These are phyloP conservation scores for Heliothis virescens DNA, from an alignment of 1,140 invertebrate species.

Conservation along the genomic window DNA sequence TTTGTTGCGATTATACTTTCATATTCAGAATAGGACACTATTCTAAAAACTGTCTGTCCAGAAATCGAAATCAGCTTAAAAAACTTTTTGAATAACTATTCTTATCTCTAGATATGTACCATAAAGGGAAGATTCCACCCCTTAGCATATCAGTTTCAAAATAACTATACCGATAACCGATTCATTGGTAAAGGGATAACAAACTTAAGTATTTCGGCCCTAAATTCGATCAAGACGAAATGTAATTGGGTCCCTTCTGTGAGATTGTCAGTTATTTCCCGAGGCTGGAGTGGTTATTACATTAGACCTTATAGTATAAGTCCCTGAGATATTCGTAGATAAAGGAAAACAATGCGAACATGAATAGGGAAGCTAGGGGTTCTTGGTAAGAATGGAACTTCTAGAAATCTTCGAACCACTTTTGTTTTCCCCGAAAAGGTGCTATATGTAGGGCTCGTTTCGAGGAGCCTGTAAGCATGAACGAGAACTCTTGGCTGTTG, in stretches of 20 bases:
- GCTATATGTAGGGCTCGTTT: too few relatives aligned
- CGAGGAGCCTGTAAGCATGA: too few relatives aligned
- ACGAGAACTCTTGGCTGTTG: too few relatives aligned
- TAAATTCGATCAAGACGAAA: constrained; percentile 11
- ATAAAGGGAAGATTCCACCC: too few relatives aligned
- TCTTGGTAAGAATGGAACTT: not conserved
- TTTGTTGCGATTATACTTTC: too few relatives aligned
- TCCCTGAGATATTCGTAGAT: not conserved
- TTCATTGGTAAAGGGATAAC: constrained; percentile 5
- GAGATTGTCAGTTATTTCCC: constrained; percentile 17
- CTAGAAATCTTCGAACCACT: too few relatives aligned
- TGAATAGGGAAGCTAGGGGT: not conserved
- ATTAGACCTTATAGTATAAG: not conserved
- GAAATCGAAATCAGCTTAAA: too few relatives aligned
- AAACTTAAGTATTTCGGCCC: not conserved
- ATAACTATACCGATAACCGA: not conserved
- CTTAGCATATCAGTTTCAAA: not conserved
- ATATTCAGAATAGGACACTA: too few relatives aligned
- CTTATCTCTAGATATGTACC: too few relatives aligned
- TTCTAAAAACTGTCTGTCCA: too few relatives aligned
- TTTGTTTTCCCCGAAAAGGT: too few relatives aligned
- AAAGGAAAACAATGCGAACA: constrained; percentile 16
- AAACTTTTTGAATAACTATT: too few relatives aligned
- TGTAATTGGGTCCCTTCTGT: constrained; percentile 8
- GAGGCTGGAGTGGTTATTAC: constrained; percentile 7